Evolutionary conservation across 1,140 invertebrate species (phyloP).

Genomic region (Bombus waltoni): DNA sequence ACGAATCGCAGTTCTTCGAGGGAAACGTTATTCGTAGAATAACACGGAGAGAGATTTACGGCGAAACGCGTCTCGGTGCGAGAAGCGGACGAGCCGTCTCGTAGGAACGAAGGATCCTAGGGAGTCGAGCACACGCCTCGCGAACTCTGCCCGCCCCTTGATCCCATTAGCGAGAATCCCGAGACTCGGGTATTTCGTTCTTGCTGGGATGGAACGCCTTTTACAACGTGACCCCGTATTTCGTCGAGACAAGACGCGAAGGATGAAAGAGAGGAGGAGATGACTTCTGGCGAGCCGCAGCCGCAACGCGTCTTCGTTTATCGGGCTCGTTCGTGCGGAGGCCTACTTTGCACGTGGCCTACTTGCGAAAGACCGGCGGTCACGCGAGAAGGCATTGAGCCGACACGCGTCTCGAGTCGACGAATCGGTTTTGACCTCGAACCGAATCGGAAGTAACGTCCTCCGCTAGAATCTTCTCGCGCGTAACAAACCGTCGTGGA

Average conservation of each 20-base stretch:
- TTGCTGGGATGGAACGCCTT: slow-evolving; percentile 28
- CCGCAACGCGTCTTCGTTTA: slow-evolving; percentile 49
- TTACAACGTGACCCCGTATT: slow-evolving; percentile 16
- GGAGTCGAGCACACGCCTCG: neutral
- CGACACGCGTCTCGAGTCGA: slow-evolving; percentile 58
- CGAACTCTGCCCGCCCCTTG: slow-evolving; percentile 47
- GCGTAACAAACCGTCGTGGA: neutral
- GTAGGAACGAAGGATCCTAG: slow-evolving; percentile 14
- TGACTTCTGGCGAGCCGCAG: slow-evolving; percentile 33
- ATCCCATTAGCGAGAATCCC: slow-evolving; percentile 53
- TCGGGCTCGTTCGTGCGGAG: slow-evolving; percentile 53
- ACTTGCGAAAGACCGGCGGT: slow-evolving; percentile 69
- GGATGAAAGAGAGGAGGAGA: neutral
- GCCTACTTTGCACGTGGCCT: slow-evolving; percentile 74
- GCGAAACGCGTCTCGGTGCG: neutral
- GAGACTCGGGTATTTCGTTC: slow-evolving; percentile 9
- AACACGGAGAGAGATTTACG: neutral
- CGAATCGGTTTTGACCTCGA: slow-evolving; percentile 50
- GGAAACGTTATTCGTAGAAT: too few species aligned
- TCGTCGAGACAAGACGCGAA: slow-evolving; percentile 5
- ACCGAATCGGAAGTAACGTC: slow-evolving; percentile 18
- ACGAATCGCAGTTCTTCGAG: too few species aligned
- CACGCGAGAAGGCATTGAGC: slow-evolving; percentile 61
- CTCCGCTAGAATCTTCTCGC: neutral
- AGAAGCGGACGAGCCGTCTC: neutral